A percentile compares a stretch with the other conserved stretches of the same genome.
phyloP scores from a whole-genome alignment of 2,113 vertebrate genomes.

The Nanorana parkeri region DNA sequence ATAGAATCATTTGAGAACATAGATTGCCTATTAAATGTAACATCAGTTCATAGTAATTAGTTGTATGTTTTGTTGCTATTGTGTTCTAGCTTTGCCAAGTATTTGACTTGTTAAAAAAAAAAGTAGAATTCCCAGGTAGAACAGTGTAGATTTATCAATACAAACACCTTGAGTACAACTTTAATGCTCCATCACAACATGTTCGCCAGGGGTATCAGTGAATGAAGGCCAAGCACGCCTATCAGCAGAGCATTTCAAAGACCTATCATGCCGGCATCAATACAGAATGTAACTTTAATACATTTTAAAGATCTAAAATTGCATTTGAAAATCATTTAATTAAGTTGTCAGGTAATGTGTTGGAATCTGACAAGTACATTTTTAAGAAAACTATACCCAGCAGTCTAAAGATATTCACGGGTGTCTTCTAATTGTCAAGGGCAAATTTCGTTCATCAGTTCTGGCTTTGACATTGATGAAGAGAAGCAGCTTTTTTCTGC shows the following conservation, averaged over 20 bases:
- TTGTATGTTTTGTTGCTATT: conserved; percentile 67
- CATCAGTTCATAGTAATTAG: conserved; percentile 63
- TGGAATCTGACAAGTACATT: conserved; percentile 85
- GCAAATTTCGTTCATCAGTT: conserved; percentile 85
- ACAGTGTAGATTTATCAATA: conserved; percentile 63
- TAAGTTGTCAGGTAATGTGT: conserved; percentile 85
- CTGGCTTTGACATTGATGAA: conserved; percentile 85
- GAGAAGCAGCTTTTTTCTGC: conserved; percentile 82
- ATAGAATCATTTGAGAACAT: too few species aligned
- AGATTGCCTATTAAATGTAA: too few species aligned
- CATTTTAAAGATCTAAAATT: conserved; percentile 86
- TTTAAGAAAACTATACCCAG: conserved; percentile 82
- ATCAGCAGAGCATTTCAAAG: conserved; percentile 71
- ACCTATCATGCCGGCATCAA: conserved; percentile 78
- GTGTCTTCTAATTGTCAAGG: conserved; percentile 89
- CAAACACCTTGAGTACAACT: conserved; percentile 61
- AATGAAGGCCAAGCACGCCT: conserved; percentile 58
- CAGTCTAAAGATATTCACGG: conserved; percentile 85
- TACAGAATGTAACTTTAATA: conserved; percentile 84
- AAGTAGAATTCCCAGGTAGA: conserved; percentile 65
- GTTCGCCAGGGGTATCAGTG: conserved; percentile 66
- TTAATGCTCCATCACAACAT: conserved; percentile 67
- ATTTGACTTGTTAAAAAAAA: conserved; percentile 63
- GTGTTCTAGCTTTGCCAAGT: conserved; percentile 61
- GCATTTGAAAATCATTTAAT: conserved; percentile 85